Base-by-base conservation (phyloP, 2,113 vertebrate genomes). In the Coreoperca whiteheadi region DNA sequence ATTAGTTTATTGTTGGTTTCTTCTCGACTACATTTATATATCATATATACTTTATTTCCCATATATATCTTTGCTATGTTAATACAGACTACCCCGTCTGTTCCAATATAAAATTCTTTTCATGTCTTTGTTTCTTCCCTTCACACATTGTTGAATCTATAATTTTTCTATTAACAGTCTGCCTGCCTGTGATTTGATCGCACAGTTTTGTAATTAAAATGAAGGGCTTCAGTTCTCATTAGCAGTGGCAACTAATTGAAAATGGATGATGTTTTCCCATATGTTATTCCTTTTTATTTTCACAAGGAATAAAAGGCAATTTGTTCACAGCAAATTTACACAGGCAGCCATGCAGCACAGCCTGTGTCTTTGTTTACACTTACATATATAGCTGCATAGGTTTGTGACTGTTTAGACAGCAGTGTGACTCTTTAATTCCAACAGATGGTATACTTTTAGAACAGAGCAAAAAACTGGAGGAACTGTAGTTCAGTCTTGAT, bases 401-500 rank as follows among this genome's bases (percentile, higher is more conserved):
- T 68, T 71, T 68, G 57, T 54, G 12, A 39, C 30, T 90, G 81
- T 87, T 91, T 83, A 20, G 68, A 81, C 87, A 85, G 81, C 70
- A 46, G 63, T 25, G 64, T 11, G 7, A 23, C 39, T 69, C 54
- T 77, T 48, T 72, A 20, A 34, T 25, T 74, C 6, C 48, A 48
- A 79, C 76, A 72, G 32, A 6, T 9, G 0, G n/a, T 28, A 4
- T 37, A 66, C 2, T 67, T 75, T 76, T 64, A 72, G 68, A 39
- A 20, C 37, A 50, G 5, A 66, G 57, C 15, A 46, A 37, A 25
- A n/a, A 16, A 60, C 8, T 74, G 46, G n/a, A 66, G 64, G 15
- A 25, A 16, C 25, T 46, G 10, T 16, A 6, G 20, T 56, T 74
- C 34, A 65, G 12, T 18, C 16, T 46, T 50, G 10, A 64, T 53